Base-by-base conservation (phyloP, 2,888 invertebrate species). In the Aelia acuminata region DNA sequence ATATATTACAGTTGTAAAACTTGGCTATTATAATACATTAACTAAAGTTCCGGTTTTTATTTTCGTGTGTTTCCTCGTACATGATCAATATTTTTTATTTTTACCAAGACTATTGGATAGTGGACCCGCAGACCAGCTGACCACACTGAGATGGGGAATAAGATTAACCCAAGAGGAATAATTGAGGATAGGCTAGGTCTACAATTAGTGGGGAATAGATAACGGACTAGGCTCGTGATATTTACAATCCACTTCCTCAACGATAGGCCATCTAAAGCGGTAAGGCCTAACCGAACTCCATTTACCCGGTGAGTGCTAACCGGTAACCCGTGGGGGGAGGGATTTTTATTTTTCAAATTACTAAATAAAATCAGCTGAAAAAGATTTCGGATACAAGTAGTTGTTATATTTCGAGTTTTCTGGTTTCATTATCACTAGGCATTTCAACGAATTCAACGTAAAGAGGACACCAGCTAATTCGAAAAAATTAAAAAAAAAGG, bases 201-300 rank as follows among this genome's bases (percentile, higher is more conserved):
- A 43, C 80, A 80, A 80, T 80, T 80, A 80, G 80, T 11, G 80
- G 1, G 20, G 80, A n/a, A 47, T 47, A 80, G 80, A 80, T 80
- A 80, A 80, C 43, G 80, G 20, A 13, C 80, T 80, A 80, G 80
- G 80, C 80, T 47, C 43, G 80, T 20, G n/a, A 43, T 43, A 80
- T 80, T 80, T 80, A 80, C 80, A 80, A 47, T 80, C 80, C 13
- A 80, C 80, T 80, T 80, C 80, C 80, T 80, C 43, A 47, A 15
- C 39, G 80, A 80, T 80, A 80, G 80, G 80, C 43, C 80, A 80
- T 80, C 80, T 80, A 70, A 70, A 31, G 63, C 63, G 13, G 63
- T 15, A 63, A 13, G 15, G 63, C 63, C 63, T 70, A 70, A 1
- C 35, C 63, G 7, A 70, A 31, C 18, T 35, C 5, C 35, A 31